These are phyloP conservation scores for Abrostola triplasia DNA, from an alignment of 2,888 invertebrate species.

Conservation along the genomic window DNA sequence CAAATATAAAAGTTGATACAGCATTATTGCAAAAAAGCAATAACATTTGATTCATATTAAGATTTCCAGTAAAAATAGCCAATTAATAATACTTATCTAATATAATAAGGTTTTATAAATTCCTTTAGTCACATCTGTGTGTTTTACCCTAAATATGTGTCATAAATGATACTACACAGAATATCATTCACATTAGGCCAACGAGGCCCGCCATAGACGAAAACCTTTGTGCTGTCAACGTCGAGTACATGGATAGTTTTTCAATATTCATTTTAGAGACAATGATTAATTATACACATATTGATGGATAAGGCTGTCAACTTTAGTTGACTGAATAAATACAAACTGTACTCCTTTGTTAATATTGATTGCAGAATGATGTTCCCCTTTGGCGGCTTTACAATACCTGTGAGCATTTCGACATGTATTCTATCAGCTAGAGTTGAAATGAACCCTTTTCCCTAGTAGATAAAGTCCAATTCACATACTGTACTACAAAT, in stretches of 20 bases:
- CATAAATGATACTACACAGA: slow-evolving; percentile 62
- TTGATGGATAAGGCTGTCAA: slow-evolving; percentile 7
- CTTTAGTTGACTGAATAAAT: slow-evolving; percentile 7
- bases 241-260: slow-evolving; percentile 2
- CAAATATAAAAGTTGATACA: background rate
- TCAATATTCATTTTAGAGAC: background rate
- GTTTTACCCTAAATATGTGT: slow-evolving; percentile 57
- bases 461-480: slow-evolving; percentile 59
- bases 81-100: slow-evolving; percentile 42
- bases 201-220: slow-evolving; percentile 29
- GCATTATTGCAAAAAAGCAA: background rate
- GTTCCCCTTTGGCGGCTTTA: slow-evolving; percentile 33
- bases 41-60: slow-evolving; percentile 37
- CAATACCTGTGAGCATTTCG: slow-evolving; percentile 51
- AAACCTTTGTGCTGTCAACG: slow-evolving; percentile 17
- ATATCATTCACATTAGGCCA: slow-evolving; percentile 60
- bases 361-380: slow-evolving; percentile 21
- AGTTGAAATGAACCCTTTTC: slow-evolving; percentile 59
- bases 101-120: slow-evolving; percentile 66
- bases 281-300: slow-evolving; percentile 2
- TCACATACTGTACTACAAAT: slow-evolving; percentile 47
- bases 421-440: slow-evolving; percentile 37
- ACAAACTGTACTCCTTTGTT: background rate
- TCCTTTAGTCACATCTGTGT: slow-evolving; percentile 75
- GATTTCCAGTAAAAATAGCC: slow-evolving; percentile 49